These are phyloP conservation scores for Enoplosus armatus DNA, from an alignment of 2,797 vertebrate genomes.

Conservation along the genomic window DNA sequence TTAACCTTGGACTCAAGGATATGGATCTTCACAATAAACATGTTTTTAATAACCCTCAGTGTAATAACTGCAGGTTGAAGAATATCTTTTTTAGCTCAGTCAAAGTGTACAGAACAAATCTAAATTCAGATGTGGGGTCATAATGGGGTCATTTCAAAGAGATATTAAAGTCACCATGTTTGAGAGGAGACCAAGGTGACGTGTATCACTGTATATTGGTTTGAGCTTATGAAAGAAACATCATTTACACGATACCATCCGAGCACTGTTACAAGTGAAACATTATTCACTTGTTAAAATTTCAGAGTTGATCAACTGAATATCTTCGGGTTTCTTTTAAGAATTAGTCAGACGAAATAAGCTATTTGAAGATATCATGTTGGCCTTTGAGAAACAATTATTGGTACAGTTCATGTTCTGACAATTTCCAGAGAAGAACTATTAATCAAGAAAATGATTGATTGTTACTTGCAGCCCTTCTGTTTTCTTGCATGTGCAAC, in stretches of 20 bases:
- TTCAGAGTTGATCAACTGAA: neutral
- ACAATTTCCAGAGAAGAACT: neutral
- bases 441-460: neutral
- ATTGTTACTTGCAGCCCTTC: neutral
- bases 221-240: neutral
- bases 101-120: neutral
- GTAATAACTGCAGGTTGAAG: neutral
- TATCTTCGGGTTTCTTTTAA: neutral
- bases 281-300: too few species aligned
- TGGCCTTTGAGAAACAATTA: neutral
- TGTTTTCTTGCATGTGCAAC: neutral
- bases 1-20: constrained; percentile 3
- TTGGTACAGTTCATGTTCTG: neutral
- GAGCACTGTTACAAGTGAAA: too few species aligned
- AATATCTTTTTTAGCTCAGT: neutral
- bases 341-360: neutral
- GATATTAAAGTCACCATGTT: neutral
- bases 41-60: neutral
- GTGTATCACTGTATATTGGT: neutral
- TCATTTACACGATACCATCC: too few species aligned
- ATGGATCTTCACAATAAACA: neutral
- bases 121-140: neutral
- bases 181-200: neutral
- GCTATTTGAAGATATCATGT: neutral
- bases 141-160: neutral